phyloP scores from a whole-genome alignment of 1,140 invertebrate species.

The Dysdera silvatica region DNA sequence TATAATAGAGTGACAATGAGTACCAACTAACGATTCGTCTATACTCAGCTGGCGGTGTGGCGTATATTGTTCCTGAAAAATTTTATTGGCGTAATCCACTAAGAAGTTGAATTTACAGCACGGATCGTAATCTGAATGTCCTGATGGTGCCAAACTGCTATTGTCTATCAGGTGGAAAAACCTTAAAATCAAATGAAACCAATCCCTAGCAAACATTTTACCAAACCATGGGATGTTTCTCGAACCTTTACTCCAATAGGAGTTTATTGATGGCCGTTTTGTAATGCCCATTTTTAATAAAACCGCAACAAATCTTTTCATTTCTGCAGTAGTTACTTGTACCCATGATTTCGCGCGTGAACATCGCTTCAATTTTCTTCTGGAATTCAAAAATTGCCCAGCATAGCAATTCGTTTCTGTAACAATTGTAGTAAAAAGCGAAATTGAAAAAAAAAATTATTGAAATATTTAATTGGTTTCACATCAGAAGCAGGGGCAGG shows the following conservation, averaged over 20 bases:
- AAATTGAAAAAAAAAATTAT: not conserved
- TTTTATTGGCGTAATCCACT: constrained; percentile 1
- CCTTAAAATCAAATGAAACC: not conserved
- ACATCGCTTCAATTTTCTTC: not conserved
- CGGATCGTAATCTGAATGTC: constrained; percentile 1
- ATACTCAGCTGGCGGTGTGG: not conserved
- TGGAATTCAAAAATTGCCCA: not conserved
- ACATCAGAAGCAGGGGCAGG: not conserved
- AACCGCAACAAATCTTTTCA: constrained; percentile 1
- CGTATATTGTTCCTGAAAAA: constrained; percentile 1
- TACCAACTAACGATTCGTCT: constrained; percentile 3
- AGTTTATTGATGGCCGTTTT: constrained; percentile 1
- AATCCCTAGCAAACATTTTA: not conserved
- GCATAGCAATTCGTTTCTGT: constrained; percentile 2
- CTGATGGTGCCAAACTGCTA: not conserved
- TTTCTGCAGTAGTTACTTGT: constrained; percentile 1
- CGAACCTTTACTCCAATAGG: constrained; percentile 1
- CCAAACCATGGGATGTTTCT: not conserved
- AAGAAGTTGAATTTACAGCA: constrained; percentile 5
- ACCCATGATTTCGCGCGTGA: not conserved
- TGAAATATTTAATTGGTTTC: not conserved
- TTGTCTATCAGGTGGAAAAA: not conserved
- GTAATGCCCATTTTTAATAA: not conserved
- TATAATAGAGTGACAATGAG: constrained; percentile 1
- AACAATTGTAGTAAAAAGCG: not conserved